Percentiles rank a stretch among this genome's conserved stretches.
Conservation (phyloP, 2,797 vertebrate genomes). For the Phalanger gymnotis region DNA sequence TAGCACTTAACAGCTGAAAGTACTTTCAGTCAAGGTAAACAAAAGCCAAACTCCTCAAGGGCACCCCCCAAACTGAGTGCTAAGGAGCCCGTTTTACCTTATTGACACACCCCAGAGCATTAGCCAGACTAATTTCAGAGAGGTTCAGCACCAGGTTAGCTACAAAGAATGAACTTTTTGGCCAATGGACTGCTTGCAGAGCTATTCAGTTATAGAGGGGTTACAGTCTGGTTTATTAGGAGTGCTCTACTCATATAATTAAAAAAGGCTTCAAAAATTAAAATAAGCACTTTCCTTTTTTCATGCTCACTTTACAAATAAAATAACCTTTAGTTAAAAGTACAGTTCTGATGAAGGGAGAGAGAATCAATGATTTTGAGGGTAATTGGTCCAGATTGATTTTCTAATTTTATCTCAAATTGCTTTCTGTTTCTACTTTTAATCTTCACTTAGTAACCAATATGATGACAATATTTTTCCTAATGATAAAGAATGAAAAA, state of each 20-base stretch:
- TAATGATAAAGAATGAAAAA: constrained; percentile 37
- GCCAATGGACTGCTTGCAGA: neutral
- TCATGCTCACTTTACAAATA: neutral
- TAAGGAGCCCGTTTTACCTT: too few relatives aligned
- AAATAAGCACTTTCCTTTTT: constrained; percentile 28
- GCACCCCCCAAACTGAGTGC: too few relatives aligned
- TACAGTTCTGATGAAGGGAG: constrained; percentile 3
- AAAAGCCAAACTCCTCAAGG: too few relatives aligned
- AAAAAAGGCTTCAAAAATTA: neutral
- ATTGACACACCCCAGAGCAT: too few relatives aligned
- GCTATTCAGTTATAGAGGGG: neutral
- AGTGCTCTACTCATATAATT: neutral
- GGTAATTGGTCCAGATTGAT: constrained; percentile 12
- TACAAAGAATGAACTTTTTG: neutral
- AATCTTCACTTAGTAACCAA: neutral
- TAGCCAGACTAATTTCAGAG: neutral
- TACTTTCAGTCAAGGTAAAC: too few relatives aligned
- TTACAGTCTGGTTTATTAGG: neutral
- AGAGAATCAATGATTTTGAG: constrained; percentile 29
- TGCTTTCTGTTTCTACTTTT: constrained; percentile 34
- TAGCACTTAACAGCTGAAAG: too few relatives aligned
- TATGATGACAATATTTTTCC: constrained; percentile 21
- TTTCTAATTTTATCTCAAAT: constrained; percentile 36
- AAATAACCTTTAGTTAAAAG: constrained; percentile 27
- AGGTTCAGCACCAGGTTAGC: neutral